Conservation (phyloP, 2,888 invertebrate species). For the Escarpia spicata region DNA sequence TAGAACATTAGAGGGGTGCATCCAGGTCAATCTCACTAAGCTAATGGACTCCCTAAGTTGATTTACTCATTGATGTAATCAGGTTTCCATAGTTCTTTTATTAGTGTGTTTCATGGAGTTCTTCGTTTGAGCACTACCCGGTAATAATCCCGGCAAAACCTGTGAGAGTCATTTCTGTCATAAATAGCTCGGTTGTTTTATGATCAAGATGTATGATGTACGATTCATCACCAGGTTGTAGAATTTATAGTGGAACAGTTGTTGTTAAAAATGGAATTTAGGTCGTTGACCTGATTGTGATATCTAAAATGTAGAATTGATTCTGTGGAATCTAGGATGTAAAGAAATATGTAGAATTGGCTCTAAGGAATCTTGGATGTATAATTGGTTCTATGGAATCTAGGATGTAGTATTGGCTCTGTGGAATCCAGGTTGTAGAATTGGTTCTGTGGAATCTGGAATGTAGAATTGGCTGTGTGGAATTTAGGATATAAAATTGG, state of each 20-base stretch:
- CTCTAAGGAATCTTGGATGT: neutral
- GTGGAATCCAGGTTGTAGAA: neutral
- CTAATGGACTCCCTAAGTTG: neutral
- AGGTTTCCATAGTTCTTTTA: neutral
- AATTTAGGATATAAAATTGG: neutral
- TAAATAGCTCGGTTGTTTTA: neutral
- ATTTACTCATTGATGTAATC: neutral
- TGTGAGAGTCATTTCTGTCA: neutral
- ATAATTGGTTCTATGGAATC: neutral
- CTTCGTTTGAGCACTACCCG: neutral
- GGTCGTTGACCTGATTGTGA: too few species aligned
- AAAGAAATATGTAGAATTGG: neutral
- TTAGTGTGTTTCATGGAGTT: neutral
- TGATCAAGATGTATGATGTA: too few species aligned
- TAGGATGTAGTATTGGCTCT: neutral
- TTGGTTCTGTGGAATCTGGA: neutral
- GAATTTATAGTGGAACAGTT: too few species aligned
- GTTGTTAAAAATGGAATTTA: too few species aligned
- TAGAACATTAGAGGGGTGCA: neutral
- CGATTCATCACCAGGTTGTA: too few species aligned
- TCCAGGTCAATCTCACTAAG: neutral
- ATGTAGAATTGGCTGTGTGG: neutral
- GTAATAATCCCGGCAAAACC: neutral
- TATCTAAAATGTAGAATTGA: too few species aligned
- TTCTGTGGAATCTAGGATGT: too few species aligned